phyloP scores from a whole-genome alignment of 2,797 vertebrate genomes.

The Diceros bicornis region DNA sequence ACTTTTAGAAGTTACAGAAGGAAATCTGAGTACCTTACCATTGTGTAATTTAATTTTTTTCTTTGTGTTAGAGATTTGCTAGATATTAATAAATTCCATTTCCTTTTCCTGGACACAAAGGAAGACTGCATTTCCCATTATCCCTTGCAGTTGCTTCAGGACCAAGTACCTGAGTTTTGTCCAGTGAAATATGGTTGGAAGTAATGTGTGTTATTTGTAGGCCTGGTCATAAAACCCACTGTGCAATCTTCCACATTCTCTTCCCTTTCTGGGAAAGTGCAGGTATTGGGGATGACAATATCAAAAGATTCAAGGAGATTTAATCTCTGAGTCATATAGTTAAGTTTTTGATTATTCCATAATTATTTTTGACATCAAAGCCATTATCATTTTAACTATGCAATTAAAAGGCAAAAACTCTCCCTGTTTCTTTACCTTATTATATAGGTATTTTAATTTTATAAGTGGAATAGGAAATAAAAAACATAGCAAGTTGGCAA shows the following conservation, averaged over 20 bases:
- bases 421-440: conserved; percentile 50
- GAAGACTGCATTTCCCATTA: background rate
- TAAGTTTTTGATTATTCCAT: conserved; percentile 41
- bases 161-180: background rate
- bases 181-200: background rate
- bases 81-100: background rate
- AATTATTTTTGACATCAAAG: conserved; percentile 54
- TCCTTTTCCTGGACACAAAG: background rate
- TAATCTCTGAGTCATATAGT: conserved; percentile 31
- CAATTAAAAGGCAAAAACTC: conserved; percentile 8
- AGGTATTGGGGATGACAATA: background rate
- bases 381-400: conserved; percentile 52
- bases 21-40: background rate
- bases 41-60: background rate
- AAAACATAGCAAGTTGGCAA: conserved; percentile 39
- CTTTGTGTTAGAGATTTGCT: conserved; percentile 3
- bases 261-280: background rate
- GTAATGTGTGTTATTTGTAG: background rate
- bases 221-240: background rate
- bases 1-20: conserved; percentile 15
- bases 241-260: background rate
- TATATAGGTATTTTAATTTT: conserved; percentile 49
- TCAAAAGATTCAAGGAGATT: conserved; percentile 17
- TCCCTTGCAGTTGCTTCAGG: background rate
- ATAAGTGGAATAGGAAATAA: conserved; percentile 48